These are phyloP conservation scores for Hydroisotoma schaefferi DNA, from an alignment of 2,888 invertebrate species.

Conservation along the genomic window DNA sequence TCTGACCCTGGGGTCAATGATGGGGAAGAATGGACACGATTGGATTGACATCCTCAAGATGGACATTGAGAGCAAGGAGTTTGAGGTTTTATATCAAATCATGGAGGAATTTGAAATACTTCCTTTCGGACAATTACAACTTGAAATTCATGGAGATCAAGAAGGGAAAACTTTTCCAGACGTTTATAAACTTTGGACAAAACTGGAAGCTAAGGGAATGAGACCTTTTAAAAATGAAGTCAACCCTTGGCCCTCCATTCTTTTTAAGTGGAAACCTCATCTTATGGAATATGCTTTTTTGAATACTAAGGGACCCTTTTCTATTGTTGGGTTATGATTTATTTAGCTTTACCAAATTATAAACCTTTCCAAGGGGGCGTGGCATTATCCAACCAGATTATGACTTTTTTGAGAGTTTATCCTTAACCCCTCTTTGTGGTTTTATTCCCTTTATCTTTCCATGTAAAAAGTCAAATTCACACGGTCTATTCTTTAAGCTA, in stretches of 20 bases:
- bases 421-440: too few relatives aligned
- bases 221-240: conserved; percentile 24
- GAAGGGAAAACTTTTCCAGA: conserved; percentile 12
- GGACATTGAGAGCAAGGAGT: conserved; percentile 31
- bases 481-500: too few relatives aligned
- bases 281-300: conserved; percentile 27
- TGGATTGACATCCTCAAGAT: conserved; percentile 31
- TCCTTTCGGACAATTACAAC: conserved; percentile 22
- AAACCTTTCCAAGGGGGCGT: too few relatives aligned
- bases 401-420: too few relatives aligned
- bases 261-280: conserved; percentile 7
- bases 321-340: too few relatives aligned
- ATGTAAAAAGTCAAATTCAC: too few relatives aligned
- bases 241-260: conserved; percentile 18
- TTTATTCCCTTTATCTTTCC: too few relatives aligned
- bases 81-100: conserved; percentile 18
- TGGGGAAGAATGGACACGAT: conserved; percentile 22
- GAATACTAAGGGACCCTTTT: conserved; percentile 15
- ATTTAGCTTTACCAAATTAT: too few relatives aligned
- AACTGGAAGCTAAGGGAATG: conserved; percentile 23
- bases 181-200: conserved; percentile 25
- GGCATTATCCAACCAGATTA: too few relatives aligned
- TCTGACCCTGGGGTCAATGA: not conserved
- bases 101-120: conserved; percentile 18
- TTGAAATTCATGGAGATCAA: conserved; percentile 20